These are phyloP conservation scores for Mormoops blainvillei DNA, from an alignment of 2,113 vertebrate species.

Conservation along the genomic window DNA sequence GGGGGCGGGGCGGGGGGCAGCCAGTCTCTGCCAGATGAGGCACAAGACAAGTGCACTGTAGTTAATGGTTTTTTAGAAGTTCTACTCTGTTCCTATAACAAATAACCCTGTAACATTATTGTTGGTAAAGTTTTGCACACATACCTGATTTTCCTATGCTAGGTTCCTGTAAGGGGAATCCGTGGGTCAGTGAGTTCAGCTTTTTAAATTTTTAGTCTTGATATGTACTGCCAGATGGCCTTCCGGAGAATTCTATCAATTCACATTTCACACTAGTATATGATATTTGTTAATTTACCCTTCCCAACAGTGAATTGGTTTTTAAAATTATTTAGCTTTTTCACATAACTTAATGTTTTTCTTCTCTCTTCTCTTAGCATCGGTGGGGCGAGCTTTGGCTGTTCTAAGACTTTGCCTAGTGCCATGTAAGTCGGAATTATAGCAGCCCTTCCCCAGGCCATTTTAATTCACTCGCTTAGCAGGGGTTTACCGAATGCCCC, in stretches of 20 bases:
- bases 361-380: not conserved
- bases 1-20: too few relatives aligned
- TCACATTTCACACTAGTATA: not conserved
- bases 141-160: not conserved
- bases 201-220: not conserved
- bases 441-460: not conserved
- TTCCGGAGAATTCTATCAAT: not conserved
- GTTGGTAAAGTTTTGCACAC: too few relatives aligned
- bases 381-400: not conserved
- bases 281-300: not conserved
- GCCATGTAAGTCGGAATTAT: not conserved
- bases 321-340: not conserved
- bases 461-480: not conserved
- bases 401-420: not conserved
- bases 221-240: not conserved
- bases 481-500: not conserved
- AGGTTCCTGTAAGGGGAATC: not conserved
- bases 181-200: not conserved
- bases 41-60: accelerated
- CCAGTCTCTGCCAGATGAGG: not conserved
- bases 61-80: not conserved
- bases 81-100: not conserved
- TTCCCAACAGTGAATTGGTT: not conserved
- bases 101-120: not conserved
- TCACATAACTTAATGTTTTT: not conserved